Evolutionary conservation across 2,797 vertebrate genomes (phyloP).

Genomic region (Muscicapa comitata): DNA sequence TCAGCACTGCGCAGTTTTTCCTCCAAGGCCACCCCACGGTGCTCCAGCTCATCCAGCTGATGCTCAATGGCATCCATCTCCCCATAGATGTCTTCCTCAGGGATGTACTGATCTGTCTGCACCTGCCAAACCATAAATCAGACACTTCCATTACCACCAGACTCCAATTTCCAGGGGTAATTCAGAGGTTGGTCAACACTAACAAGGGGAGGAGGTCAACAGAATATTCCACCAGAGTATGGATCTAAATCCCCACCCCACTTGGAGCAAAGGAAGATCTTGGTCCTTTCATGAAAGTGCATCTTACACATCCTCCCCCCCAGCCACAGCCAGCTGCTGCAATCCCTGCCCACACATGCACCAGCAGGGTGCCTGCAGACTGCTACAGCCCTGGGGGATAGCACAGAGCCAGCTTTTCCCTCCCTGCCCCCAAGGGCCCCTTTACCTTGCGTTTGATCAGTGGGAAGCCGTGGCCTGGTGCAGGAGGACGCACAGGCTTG

Average conservation of each 20-base stretch:
- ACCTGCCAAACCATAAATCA: slow-evolving; percentile 75
- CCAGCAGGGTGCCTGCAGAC: neutral
- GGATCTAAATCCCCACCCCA: neutral
- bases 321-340: neutral
- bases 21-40: slow-evolving; percentile 84
- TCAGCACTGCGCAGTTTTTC: slow-evolving; percentile 78
- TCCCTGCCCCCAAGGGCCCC: neutral
- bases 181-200: neutral
- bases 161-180: neutral
- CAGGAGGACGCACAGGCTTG: slow-evolving; percentile 86
- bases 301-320: neutral
- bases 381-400: neutral
- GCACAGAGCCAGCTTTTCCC: neutral
- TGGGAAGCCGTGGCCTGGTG: slow-evolving; percentile 87
- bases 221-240: neutral
- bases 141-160: neutral
- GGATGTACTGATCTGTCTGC: slow-evolving; percentile 81
- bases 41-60: slow-evolving; percentile 84
- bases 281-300: neutral
- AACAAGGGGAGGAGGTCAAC: rapidly evolving
- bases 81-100: slow-evolving; percentile 79
- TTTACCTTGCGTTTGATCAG: slow-evolving; percentile 92
- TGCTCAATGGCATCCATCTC: slow-evolving; percentile 83
- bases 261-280: neutral
- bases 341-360: neutral